Evolutionary conservation across 2,113 vertebrate species (phyloP).

Genomic region (Hemicordylus capensis): DNA sequence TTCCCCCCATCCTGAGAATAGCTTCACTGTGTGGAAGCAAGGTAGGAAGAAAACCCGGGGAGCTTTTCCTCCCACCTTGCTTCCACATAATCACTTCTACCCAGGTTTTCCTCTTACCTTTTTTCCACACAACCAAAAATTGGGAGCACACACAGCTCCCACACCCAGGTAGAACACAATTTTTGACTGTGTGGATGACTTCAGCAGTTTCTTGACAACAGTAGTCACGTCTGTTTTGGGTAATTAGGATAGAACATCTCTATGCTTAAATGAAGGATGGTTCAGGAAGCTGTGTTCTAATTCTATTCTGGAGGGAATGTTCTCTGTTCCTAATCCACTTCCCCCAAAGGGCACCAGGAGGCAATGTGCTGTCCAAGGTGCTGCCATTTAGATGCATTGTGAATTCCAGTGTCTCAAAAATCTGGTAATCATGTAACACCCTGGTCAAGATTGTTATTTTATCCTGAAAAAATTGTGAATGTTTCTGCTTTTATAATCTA

Average conservation of each 20-base stretch:
- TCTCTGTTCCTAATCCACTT: neutral
- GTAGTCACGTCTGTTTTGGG: neutral
- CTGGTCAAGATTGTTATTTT: too few relatives aligned
- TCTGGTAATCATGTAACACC: neutral
- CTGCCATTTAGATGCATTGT: neutral
- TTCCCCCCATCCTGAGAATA: too few relatives aligned
- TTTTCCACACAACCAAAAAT: too few relatives aligned
- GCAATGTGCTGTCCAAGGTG: slow-evolving; percentile 10
- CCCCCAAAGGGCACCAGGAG: neutral
- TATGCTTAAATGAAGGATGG: neutral
- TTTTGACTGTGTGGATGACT: neutral
- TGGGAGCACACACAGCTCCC: too few relatives aligned
- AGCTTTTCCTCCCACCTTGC: too few relatives aligned
- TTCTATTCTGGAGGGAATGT: neutral
- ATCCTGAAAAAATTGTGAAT: neutral
- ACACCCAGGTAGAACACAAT: too few relatives aligned
- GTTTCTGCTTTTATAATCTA: neutral
- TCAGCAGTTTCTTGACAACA: neutral
- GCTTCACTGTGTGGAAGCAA: too few relatives aligned
- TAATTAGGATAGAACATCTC: neutral
- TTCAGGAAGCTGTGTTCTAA: neutral
- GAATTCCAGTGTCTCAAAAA: neutral
- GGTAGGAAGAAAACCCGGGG: too few relatives aligned
- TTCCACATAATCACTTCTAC: too few relatives aligned
- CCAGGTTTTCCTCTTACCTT: too few relatives aligned